Percentiles rank a stretch among this genome's conserved stretches.
These are phyloP conservation scores for Cepphus grylle DNA, from an alignment of 2,113 vertebrate species.

Conservation along the genomic window DNA sequence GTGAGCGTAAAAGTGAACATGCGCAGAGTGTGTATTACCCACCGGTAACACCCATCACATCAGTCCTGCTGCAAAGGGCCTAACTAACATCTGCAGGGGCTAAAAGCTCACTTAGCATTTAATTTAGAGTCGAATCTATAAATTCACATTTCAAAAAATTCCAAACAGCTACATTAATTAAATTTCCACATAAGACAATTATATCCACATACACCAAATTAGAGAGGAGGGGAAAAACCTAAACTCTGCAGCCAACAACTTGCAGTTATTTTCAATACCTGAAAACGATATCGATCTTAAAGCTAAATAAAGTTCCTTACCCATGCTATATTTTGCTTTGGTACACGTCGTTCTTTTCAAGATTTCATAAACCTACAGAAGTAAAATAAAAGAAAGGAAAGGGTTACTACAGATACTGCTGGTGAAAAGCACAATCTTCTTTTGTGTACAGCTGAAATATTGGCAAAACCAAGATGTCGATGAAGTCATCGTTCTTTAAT, in stretches of 20 bases:
- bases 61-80: neutral
- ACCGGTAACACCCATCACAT: neutral
- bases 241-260: neutral
- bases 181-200: conserved; percentile 22
- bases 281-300: neutral
- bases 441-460: conserved; percentile 17
- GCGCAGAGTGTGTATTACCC: neutral
- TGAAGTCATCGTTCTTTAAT: conserved; percentile 16
- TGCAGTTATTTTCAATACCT: neutral
- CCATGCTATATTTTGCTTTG: conserved; percentile 88
- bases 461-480: neutral
- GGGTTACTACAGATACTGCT: neutral
- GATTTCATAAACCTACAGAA: conserved; percentile 88
- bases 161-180: neutral
- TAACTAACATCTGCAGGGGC: neutral
- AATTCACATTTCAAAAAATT: neutral
- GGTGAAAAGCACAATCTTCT: neutral
- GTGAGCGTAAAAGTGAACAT: neutral
- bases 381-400: neutral
- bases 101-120: neutral
- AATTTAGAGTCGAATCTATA: neutral
- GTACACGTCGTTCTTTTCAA: conserved; percentile 90
- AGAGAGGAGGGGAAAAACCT: neutral
- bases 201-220: neutral
- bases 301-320: conserved; percentile 75